Conservation (phyloP, 2,888 invertebrate species). For the Lacanobia wlatinum region DNA sequence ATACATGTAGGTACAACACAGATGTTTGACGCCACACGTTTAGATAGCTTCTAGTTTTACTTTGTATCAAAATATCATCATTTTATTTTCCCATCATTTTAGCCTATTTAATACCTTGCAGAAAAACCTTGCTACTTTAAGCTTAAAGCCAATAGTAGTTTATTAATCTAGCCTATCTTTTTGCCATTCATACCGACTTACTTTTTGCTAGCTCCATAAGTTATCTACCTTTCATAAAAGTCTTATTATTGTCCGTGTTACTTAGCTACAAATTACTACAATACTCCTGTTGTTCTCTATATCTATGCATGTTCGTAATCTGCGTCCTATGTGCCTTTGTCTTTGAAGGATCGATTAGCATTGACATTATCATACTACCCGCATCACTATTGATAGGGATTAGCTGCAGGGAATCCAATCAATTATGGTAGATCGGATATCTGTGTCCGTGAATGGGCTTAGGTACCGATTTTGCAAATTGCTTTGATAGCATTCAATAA, state of each 20-base stretch:
- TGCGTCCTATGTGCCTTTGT: background rate
- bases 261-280: background rate
- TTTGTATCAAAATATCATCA: too few relatives aligned
- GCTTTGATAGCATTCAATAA: background rate
- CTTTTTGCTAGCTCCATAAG: background rate
- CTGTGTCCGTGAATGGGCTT: background rate
- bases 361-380: background rate
- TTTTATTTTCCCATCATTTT: too few relatives aligned
- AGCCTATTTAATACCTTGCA: too few relatives aligned
- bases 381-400: background rate
- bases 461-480: background rate
- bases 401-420: background rate
- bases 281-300: background rate
- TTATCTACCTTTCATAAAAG: background rate
- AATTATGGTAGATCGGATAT: background rate
- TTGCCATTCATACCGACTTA: too few relatives aligned
- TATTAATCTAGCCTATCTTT: too few relatives aligned
- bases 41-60: too few relatives aligned
- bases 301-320: background rate
- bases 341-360: background rate
- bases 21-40: too few relatives aligned
- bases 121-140: too few relatives aligned
- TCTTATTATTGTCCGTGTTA: background rate
- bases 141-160: too few relatives aligned
- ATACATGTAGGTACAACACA: too few relatives aligned